Evolutionary conservation across 2,888 invertebrate species (phyloP), one percentile per base, ranked within the genome.

Genomic region (Polymixis lichenea): DNA sequence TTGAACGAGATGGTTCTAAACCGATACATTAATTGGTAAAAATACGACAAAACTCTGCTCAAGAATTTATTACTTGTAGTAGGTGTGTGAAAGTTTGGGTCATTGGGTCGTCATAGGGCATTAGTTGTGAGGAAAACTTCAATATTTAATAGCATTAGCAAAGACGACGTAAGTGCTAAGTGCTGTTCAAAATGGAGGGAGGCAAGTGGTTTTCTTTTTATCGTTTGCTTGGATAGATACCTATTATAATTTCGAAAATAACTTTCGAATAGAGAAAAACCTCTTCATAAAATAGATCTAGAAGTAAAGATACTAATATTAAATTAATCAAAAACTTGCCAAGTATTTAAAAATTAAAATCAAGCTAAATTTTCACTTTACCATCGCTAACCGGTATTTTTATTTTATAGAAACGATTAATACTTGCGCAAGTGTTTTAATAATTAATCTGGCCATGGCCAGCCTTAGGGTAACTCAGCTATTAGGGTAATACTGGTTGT

Each of bases 1-100:
- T 58, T 71, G 72, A 70, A 66, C 89, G 88, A 90, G 85, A 89
- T 87, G 89, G 85, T 82, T 78, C 55, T 32, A 75, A 78, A 82
- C 77, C 88, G 87, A 88, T 89, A 89, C 13, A 56, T 38, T 77
- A 49, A 22, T 72, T 56, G 38, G 2, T 66, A 15, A 28, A 70
- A 70, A 28, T 68, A 74, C 11, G 13, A 19, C 51, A 19, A 32
- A 46, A 46, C 67, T 38, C 19, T 13, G 15, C 19, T 1, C 58
- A 49, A 51, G 1, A 55, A 46, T 28, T 68, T 32, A 4, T n/a
- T 62, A n/a, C 5, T 22, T 9, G 15, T 13, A 61, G 43, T 13
- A 19, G 17, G 7, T 1, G 2, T 38, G 32, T 17, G 22, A 69
- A 38, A 22, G 32, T 56, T 49, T 53, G 32, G 38, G 3, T 6